These are phyloP conservation scores for Parnassius smintheus DNA, from an alignment of 2,888 invertebrate species.

Conservation along the genomic window DNA sequence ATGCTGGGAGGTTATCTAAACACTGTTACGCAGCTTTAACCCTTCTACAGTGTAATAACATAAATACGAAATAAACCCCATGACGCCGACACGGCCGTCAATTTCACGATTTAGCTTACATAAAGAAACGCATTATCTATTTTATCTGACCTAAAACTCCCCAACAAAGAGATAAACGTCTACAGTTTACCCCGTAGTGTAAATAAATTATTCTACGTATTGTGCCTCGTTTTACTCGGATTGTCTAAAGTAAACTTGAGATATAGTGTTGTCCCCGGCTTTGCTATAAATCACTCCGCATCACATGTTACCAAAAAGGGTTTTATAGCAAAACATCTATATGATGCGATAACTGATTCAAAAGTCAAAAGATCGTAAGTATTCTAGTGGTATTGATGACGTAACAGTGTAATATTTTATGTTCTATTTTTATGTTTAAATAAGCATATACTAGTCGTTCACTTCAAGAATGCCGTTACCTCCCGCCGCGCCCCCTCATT, in stretches of 20 bases:
- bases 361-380: slow-evolving; percentile 34
- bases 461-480: no score
- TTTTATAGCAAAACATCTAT: slow-evolving; percentile 61
- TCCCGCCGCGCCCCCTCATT: no score
- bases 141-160: slow-evolving; percentile 70
- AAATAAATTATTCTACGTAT: slow-evolving; percentile 74
- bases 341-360: slow-evolving; percentile 59
- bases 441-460: no score
- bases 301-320: slow-evolving; percentile 62
- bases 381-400: slow-evolving; percentile 4
- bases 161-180: slow-evolving; percentile 74
- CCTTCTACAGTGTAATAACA: slow-evolving; percentile 36
- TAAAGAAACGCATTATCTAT: slow-evolving; percentile 72
- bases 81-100: slow-evolving; percentile 52
- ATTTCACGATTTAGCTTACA: slow-evolving; percentile 67
- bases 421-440: no score
- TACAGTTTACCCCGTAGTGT: slow-evolving; percentile 62
- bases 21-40: slow-evolving; percentile 28
- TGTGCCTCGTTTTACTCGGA: slow-evolving; percentile 54
- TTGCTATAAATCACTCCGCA: slow-evolving; percentile 67
- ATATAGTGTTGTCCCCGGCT: slow-evolving; percentile 57
- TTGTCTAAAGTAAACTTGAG: slow-evolving; percentile 70
- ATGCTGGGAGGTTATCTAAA: background rate
- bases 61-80: slow-evolving; percentile 52
- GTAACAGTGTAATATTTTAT: no score